phyloP scores from a whole-genome alignment of 2,888 invertebrate genomes.

The Limnephilus auricula region DNA sequence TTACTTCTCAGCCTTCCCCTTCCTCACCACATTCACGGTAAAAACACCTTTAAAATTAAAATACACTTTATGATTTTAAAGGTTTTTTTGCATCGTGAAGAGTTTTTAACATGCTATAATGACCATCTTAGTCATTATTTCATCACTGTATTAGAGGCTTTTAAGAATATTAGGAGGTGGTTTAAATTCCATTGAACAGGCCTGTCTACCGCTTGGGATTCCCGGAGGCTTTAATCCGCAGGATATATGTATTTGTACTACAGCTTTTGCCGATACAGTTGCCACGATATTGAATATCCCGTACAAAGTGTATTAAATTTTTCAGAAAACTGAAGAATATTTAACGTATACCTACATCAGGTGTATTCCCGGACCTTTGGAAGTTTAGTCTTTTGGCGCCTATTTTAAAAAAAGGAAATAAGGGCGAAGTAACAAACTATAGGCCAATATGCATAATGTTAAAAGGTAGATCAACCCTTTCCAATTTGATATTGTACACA shows the following conservation, averaged over 20 bases:
- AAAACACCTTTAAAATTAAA: too few relatives aligned
- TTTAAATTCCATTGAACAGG: constrained; percentile 62
- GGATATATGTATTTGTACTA: background rate
- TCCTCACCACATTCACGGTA: too few relatives aligned
- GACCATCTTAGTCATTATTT: background rate
- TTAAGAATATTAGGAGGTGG: constrained; percentile 63
- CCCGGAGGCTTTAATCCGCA: background rate
- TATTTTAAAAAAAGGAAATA: too few relatives aligned
- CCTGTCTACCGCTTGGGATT: constrained; percentile 6
- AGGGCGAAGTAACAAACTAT: too few relatives aligned
- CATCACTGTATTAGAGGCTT: constrained; percentile 44
- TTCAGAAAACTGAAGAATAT: background rate
- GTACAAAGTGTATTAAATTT: background rate
- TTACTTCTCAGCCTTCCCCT: too few relatives aligned
- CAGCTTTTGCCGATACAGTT: background rate
- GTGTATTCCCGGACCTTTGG: too few relatives aligned
- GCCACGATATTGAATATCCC: background rate
- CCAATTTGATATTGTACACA: too few relatives aligned
- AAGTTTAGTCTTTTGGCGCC: too few relatives aligned
- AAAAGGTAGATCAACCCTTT: too few relatives aligned
- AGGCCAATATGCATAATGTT: too few relatives aligned
- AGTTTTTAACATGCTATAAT: background rate
- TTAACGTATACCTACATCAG: background rate
- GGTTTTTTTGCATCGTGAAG: accelerated
- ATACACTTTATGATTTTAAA: background rate